Evolutionary conservation across 2,113 vertebrate genomes (phyloP), one percentile per base, ranked within the genome.

Genomic region (Lepus timidus): DNA sequence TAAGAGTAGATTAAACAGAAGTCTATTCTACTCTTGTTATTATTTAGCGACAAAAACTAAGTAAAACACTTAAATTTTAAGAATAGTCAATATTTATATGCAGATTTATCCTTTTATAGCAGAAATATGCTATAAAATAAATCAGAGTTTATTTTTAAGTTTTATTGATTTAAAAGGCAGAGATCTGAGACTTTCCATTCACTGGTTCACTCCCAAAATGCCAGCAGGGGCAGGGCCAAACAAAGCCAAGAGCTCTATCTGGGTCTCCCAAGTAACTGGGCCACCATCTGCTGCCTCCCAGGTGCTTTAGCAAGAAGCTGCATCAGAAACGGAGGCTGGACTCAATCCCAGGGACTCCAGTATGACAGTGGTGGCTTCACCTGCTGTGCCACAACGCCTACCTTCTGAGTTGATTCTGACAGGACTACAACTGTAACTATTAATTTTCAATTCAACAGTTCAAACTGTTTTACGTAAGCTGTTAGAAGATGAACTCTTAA

Each of bases 1-100:
- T 0, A 49, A 96, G 0, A 49, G 27, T 44, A 0, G 51, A 71
- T 44, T 96, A 85, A 92, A 75, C 12, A n/a, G 10, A 84, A 88
- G n/a, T 64, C 51, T 44, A 86, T 70, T 81, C 55, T 62, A 52
- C 33, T 36, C 93, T 31, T 92, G 76, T 23, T 79, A 49, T 8
- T 75, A 67, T 93, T 86, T 85, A 95, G 55, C 64, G 6, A 70
- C 10, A 94, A 89, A 95, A 91, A 92, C 76, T 89, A n/a, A 44
- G 22, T 84, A 91, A 80, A 94, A 85, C 61, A 19, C 49, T 67
- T 55, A 71, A 51, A 36, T 58, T 88, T 95, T 83, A 95, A 67
- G n/a, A 76, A 84, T 76, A 82, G 33, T 75, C 86, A 91, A 78
- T 68, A 74, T 33, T 88, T 58, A 74, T 10, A 94, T n/a, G 49